phyloP scores from a whole-genome alignment of 2,888 invertebrate genomes.

The Chymomyza fuscimana region DNA sequence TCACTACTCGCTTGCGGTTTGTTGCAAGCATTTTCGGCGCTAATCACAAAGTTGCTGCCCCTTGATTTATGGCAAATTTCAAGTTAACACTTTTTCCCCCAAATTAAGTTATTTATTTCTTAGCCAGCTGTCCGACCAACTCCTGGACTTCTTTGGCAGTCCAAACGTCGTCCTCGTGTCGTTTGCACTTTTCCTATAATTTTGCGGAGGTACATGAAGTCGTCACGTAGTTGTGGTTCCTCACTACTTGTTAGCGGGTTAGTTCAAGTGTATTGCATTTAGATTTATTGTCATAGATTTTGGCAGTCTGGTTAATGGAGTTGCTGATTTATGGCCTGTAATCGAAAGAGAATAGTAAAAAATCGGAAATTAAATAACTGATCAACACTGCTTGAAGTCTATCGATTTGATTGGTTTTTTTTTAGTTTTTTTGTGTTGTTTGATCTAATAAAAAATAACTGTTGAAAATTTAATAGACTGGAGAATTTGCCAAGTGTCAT shows the following conservation, averaged over 20 bases:
- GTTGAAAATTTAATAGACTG: not conserved
- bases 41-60: constrained; percentile 8
- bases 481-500: too few species aligned
- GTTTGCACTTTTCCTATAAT: constrained; percentile 45
- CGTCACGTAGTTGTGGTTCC: constrained; percentile 46
- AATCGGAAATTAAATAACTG: not conserved
- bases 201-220: constrained; percentile 38
- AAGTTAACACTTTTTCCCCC: constrained; percentile 74
- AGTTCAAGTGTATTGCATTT: constrained; percentile 13
- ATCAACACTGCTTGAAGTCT: not conserved
- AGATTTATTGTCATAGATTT: constrained; percentile 67
- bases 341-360: not conserved
- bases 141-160: constrained; percentile 19
- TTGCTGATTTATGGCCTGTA: constrained; percentile 62
- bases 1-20: constrained; percentile 10
- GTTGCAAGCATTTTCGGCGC: constrained; percentile 2
- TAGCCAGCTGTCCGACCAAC: constrained; percentile 19
- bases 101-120: constrained; percentile 71
- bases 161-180: not conserved
- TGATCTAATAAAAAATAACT: not conserved
- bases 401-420: not conserved
- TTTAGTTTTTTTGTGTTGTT: not conserved
- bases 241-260: not conserved
- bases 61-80: constrained; percentile 70
- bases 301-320: constrained; percentile 73